Percentiles rank a stretch among this genome's conserved stretches.
Evolutionary conservation across 2,888 invertebrate genomes (phyloP).

Genomic region (Trissolcus brochymenae): DNA sequence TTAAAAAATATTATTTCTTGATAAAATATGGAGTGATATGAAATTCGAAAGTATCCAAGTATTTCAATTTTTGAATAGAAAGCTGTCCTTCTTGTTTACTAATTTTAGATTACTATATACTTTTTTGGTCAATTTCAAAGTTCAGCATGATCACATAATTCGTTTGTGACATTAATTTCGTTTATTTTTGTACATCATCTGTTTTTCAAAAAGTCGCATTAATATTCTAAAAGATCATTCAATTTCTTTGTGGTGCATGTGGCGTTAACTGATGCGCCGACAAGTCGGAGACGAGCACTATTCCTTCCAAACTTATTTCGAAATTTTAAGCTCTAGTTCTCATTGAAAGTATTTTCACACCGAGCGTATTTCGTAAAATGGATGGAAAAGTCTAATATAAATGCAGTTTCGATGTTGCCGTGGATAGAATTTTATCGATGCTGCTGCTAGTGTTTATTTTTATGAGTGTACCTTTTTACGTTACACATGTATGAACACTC

Average conservation of each 20-base stretch:
- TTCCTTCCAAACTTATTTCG: slow-evolving; percentile 1
- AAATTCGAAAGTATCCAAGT: too few relatives aligned
- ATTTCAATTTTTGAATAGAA: too few relatives aligned
- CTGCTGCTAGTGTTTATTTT: background rate
- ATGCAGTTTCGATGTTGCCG: slow-evolving; percentile 3
- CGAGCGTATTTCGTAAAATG: background rate
- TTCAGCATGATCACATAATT: background rate
- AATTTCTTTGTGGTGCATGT: background rate
- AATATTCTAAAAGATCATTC: background rate
- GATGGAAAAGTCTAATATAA: slow-evolving; percentile 1
- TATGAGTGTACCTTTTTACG: slow-evolving; percentile 2
- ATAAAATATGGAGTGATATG: too few relatives aligned
- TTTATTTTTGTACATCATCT: too few relatives aligned
- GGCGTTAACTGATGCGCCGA: slow-evolving; percentile 12
- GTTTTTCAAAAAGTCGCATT: too few relatives aligned
- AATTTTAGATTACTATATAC: too few relatives aligned
- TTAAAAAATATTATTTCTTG: too few relatives aligned
- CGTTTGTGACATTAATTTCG: background rate
- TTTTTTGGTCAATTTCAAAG: too few relatives aligned
- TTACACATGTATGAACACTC: background rate
- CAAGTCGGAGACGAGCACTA: slow-evolving; percentile 2
- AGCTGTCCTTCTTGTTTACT: too few relatives aligned
- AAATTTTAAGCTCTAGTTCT: slow-evolving; percentile 10
- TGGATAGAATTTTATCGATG: background rate
- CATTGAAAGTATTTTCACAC: slow-evolving; percentile 1